Percentiles rank a stretch among this genome's conserved stretches.
phyloP scores from a whole-genome alignment of 2,113 vertebrate genomes.

The Acanthochromis polyacanthus region DNA sequence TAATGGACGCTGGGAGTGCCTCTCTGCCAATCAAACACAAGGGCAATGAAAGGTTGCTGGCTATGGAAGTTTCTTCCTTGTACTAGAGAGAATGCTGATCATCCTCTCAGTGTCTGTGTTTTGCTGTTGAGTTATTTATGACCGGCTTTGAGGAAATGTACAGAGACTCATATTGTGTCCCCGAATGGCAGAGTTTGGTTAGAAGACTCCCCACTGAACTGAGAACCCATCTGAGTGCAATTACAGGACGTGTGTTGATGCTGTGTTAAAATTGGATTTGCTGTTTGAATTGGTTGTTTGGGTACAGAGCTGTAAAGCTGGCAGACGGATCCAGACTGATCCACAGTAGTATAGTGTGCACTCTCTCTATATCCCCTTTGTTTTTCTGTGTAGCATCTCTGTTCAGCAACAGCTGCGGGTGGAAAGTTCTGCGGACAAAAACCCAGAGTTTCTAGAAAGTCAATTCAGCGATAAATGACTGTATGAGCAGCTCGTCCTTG shows the following conservation, averaged over 20 bases:
- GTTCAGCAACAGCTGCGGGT: slow-evolving; percentile 57
- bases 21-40: slow-evolving; percentile 61
- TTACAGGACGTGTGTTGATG: slow-evolving; percentile 35
- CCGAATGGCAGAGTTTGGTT: slow-evolving; percentile 29
- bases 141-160: slow-evolving; percentile 37
- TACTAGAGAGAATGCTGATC: slow-evolving; percentile 19
- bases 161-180: slow-evolving; percentile 30
- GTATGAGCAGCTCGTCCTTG: background rate
- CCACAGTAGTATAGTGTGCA: slow-evolving; percentile 34
- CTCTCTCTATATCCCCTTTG: slow-evolving; percentile 51
- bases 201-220: slow-evolving; percentile 21
- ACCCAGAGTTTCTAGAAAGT: slow-evolving; percentile 61
- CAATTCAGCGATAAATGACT: slow-evolving; percentile 26
- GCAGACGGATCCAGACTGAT: slow-evolving; percentile 67
- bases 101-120: slow-evolving; percentile 22
- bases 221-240: slow-evolving; percentile 45
- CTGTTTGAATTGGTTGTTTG: slow-evolving; percentile 44
- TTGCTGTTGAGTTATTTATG: slow-evolving; percentile 55
- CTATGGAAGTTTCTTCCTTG: slow-evolving; percentile 49
- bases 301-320: slow-evolving; percentile 40
- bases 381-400: slow-evolving; percentile 44
- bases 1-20: slow-evolving; percentile 46
- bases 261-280: slow-evolving; percentile 53
- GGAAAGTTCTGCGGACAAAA: slow-evolving; percentile 74
- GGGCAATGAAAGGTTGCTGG: slow-evolving; percentile 44